phyloP scores from a whole-genome alignment of 1,140 invertebrate genomes.

The Agrypnia vestita region DNA sequence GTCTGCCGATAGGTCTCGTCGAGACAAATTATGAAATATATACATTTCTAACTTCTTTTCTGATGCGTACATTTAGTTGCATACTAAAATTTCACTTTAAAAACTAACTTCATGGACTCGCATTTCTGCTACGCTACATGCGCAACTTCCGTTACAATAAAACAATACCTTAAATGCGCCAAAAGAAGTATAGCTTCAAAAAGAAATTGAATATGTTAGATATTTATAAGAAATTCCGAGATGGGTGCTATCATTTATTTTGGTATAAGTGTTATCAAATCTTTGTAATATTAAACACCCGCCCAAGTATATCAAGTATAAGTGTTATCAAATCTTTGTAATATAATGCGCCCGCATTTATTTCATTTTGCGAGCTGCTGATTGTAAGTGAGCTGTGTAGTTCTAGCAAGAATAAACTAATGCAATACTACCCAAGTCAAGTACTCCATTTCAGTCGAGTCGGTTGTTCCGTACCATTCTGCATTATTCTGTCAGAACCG shows the following conservation, averaged over 20 bases:
- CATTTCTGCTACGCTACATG: too few species aligned
- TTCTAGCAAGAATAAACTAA: background rate
- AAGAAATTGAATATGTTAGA: background rate
- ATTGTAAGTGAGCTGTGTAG: background rate
- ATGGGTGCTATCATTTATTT: background rate
- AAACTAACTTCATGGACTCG: too few species aligned
- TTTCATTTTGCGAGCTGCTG: background rate
- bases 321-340: background rate
- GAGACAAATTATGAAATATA: too few species aligned
- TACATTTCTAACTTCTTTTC: too few species aligned
- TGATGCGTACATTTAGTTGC: too few species aligned
- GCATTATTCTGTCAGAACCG: slow-evolving; percentile 4
- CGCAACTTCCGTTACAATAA: too few species aligned
- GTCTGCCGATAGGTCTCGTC: too few species aligned
- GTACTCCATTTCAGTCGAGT: slow-evolving; percentile 11
- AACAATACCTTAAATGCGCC: too few species aligned
- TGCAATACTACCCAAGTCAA: background rate
- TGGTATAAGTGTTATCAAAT: background rate
- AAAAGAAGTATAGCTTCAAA: background rate
- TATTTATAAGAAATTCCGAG: background rate
- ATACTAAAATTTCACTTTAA: too few species aligned
- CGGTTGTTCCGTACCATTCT: background rate
- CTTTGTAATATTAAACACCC: too few species aligned
- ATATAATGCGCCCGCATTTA: background rate
- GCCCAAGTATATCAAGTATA: background rate